Evolutionary conservation across 2,113 vertebrate genomes (phyloP).

Genomic region (Rhinichthys klamathensis): DNA sequence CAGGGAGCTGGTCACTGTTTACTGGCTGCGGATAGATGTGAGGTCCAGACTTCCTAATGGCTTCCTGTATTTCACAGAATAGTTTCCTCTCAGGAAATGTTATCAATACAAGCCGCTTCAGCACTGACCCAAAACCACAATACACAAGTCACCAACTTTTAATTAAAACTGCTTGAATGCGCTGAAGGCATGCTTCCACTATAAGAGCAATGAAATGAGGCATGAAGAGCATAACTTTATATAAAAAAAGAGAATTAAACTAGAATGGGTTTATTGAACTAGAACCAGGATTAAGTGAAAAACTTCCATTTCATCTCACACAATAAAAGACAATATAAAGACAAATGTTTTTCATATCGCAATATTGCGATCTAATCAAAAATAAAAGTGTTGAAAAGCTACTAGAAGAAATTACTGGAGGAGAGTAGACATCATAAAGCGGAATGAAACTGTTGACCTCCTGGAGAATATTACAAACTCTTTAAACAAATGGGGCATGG

Average conservation of each 20-base stretch:
- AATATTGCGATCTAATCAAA: background rate
- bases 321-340: background rate
- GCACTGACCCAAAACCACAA: slow-evolving; percentile 54
- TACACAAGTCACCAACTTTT: slow-evolving; percentile 47
- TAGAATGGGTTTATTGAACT: slow-evolving; percentile 8
- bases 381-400: slow-evolving; percentile 14
- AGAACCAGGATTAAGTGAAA: background rate
- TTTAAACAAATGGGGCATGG: slow-evolving; percentile 6
- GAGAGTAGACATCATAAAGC: background rate
- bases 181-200: background rate
- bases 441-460: background rate
- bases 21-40: slow-evolving; percentile 70
- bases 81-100: slow-evolving; percentile 78
- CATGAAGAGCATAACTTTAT: slow-evolving; percentile 9
- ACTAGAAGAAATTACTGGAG: background rate
- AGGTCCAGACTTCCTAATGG: slow-evolving; percentile 76
- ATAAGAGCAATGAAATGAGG: slow-evolving; percentile 12
- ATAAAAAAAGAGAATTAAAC: background rate
- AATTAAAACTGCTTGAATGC: slow-evolving; percentile 59
- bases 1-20: slow-evolving; percentile 64
- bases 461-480: slow-evolving; percentile 17
- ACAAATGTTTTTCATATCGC: background rate
- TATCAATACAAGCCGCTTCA: slow-evolving; percentile 63
- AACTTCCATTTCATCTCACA: background rate
- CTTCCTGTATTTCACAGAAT: slow-evolving; percentile 80